Percentiles rank a stretch among this genome's conserved stretches.
phyloP scores from a whole-genome alignment of 2,113 vertebrate species.

The Brevimyrus niger region DNA sequence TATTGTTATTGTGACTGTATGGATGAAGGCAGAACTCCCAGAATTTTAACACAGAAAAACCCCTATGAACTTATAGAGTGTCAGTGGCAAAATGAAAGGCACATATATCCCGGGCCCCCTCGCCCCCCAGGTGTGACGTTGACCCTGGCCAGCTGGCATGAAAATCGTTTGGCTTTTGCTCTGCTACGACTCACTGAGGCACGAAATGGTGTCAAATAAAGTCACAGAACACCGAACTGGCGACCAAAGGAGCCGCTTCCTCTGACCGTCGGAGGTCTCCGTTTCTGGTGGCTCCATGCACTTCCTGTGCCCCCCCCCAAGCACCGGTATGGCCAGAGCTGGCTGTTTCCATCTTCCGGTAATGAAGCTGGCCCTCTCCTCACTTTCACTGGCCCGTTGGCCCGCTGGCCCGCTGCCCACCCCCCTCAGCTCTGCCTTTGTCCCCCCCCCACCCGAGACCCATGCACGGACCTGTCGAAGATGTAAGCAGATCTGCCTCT shows the following conservation, averaged over 20 bases:
- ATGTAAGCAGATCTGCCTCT: constrained; percentile 58
- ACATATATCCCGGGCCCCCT: neutral
- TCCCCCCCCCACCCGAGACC: neutral
- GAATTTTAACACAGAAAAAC: neutral
- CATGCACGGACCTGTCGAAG: constrained; percentile 33
- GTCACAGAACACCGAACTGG: neutral
- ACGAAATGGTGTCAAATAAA: neutral
- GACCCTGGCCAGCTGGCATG: neutral
- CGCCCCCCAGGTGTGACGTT: neutral
- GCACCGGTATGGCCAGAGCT: constrained; percentile 34
- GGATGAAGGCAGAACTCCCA: neutral
- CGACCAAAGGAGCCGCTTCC: neutral
- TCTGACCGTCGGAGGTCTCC: neutral
- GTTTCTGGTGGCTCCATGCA: neutral
- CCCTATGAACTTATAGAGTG: neutral
- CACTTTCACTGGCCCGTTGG: constrained; percentile 53
- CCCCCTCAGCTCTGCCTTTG: constrained; percentile 22
- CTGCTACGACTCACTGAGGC: neutral
- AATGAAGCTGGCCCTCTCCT: constrained; percentile 55
- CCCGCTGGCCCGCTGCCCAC: constrained; percentile 27
- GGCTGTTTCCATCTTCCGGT: constrained; percentile 61
- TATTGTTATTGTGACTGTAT: neutral
- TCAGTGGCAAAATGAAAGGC: neutral
- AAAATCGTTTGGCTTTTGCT: neutral
- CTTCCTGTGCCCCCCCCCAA: constrained; percentile 11